Percentiles rank a stretch among this genome's conserved stretches.
These are phyloP conservation scores for Neotoxoptera formosana DNA, from an alignment of 1,140 invertebrate genomes.

Conservation along the genomic window DNA sequence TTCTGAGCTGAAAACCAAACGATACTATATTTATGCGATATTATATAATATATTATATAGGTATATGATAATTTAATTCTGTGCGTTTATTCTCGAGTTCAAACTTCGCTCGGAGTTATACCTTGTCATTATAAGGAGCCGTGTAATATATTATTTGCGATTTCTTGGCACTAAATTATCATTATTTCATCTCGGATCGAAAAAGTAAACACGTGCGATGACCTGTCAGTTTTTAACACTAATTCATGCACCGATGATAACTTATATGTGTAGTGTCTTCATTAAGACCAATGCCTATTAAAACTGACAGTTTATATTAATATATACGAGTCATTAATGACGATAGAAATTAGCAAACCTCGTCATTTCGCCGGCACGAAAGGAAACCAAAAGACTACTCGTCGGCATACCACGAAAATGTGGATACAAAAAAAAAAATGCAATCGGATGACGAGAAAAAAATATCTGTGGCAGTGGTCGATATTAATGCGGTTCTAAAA, in stretches of 20 bases:
- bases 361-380: background rate
- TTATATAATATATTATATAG: background rate
- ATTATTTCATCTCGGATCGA: background rate
- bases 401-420: background rate
- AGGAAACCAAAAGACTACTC: background rate
- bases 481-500: background rate
- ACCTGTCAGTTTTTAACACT: background rate
- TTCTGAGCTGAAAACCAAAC: background rate
- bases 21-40: background rate
- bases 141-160: background rate
- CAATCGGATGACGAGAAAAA: background rate
- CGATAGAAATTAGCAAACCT: background rate
- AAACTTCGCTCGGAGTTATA: background rate
- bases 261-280: constrained; percentile 17
- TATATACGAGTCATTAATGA: background rate
- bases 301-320: background rate
- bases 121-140: background rate
- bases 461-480: background rate
- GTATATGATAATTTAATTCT: background rate
- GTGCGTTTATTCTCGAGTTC: background rate
- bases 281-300: background rate
- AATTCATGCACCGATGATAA: constrained; percentile 13
- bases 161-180: constrained; percentile 31
- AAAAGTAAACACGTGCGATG: constrained; percentile 14
- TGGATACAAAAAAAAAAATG: background rate